Evolutionary conservation across 2,888 invertebrate genomes (phyloP), one percentile per base, ranked within the genome.

Genomic region (Drosophila anceps): DNA sequence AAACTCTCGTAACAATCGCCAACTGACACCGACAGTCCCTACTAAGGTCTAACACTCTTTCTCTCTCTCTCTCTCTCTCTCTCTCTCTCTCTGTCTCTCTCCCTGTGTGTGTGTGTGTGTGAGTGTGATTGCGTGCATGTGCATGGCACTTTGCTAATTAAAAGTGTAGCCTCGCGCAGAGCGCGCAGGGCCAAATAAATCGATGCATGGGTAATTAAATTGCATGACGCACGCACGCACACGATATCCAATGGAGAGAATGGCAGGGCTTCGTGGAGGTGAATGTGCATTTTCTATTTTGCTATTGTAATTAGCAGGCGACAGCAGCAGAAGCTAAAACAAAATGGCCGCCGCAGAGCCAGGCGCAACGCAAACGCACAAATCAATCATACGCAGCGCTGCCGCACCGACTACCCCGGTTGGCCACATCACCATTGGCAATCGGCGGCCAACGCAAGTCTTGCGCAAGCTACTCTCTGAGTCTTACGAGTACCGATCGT

Each of bases 201-300:
- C 89, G 87, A 89, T 89, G 84, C 64, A 78, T 70, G 81, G 85
- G 84, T 90, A 89, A 89, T 89, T 89, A 90, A 88, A 88, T 81
- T 89, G 89, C 80, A 76, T 84, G 85, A 82, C 78, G 80, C 74
- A 70, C 70, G 78, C 78, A 78, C 68, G 74, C 73, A 78, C 78
- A 78, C 77, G 74, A 73, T 60, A 78, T 59, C 61, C 67, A 62
- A 51, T 18, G 18, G 33, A 10, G 27, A 27, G 41, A 8, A n/a
- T 7, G 9, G 29, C 31, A 1, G 13, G 10, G 10, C 0, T 2
- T 5, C n/a, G 3, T 37, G 13, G 18, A 18, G 10, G 13, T 3
- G 29, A 13, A 8, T 37, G 59, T 82, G 77, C 77, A 61, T 72
- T 76, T 65, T 41, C 64, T 50, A 79, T 74, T 82, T 82, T 69